A percentile compares a stretch with the other conserved stretches of the same genome.
phyloP scores from a whole-genome alignment of 92 coral and sea anemone genomes.

The Porites divaricata region DNA sequence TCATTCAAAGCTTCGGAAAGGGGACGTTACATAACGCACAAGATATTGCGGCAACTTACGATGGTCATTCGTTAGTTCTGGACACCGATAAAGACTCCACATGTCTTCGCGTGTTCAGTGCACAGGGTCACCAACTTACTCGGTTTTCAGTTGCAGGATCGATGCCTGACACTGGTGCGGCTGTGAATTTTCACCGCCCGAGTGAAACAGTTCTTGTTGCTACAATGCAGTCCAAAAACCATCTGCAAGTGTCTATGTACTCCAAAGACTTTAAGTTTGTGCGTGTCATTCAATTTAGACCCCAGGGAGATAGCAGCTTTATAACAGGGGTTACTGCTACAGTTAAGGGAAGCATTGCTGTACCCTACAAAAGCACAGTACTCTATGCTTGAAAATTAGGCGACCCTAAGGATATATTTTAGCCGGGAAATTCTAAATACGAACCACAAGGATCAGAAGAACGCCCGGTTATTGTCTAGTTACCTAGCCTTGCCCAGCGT shows the following conservation, averaged over 20 bases:
- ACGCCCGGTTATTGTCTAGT: background rate
- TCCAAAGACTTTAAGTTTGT: background rate
- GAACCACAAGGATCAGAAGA: background rate
- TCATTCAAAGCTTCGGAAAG: conserved; percentile 26
- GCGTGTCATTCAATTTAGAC: conserved; percentile 20
- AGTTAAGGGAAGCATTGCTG: conserved; percentile 23
- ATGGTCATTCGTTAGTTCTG: conserved; percentile 14
- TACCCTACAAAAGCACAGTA: conserved; percentile 9
- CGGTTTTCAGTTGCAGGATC: conserved; percentile 10
- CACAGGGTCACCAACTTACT: background rate
- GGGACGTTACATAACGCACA: conserved; percentile 6
- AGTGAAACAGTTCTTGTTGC: conserved; percentile 26
- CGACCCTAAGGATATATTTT: background rate
- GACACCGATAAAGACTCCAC: background rate
- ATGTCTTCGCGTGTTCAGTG: conserved; percentile 4
- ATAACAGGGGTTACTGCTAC: conserved; percentile 32
- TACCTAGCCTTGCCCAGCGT: too few relatives aligned
- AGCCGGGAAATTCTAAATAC: background rate
- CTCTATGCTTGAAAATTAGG: background rate
- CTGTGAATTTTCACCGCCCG: conserved; percentile 12
- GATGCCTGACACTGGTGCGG: conserved; percentile 1
- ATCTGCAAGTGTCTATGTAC: conserved; percentile 8
- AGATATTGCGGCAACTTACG: conserved; percentile 19
- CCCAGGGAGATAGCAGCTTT: conserved; percentile 7
- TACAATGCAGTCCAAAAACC: conserved; percentile 4